Evolutionary conservation across 2,888 invertebrate species (phyloP), one percentile per base, ranked within the genome.

Genomic region (Drosophila kuntzei): DNA sequence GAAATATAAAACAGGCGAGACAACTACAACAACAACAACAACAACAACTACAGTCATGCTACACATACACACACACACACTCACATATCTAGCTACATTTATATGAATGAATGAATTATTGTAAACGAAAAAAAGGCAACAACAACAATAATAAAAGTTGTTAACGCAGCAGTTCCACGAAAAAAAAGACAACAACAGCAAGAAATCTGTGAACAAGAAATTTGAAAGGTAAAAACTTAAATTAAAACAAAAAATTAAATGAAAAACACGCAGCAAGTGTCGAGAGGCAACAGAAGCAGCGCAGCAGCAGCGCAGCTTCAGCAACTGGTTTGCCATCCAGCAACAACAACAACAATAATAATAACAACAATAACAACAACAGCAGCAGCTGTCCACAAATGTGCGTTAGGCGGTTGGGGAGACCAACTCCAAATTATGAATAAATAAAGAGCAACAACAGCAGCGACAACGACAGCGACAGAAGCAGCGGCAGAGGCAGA

Each of bases 151-250:
- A 25, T 3, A 82, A 82, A 85, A 75, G 69, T 79, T 89, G 86
- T 89, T 89, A 89, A 88, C 89, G 89, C 89, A 88, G 89, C 86
- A 83, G 60, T 87, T 87, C 89, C 89, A 87, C 76, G 89, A 89
- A 61, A 63, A 61, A 63, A 59, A 64, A 54, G 8, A 75, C 65
- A 71, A 61, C 70, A 74, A 67, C 70, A 77, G 60, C 76, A 76
- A 71, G 60, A 89, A 87, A 82, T 85, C 79, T 85, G 71, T 79
- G 83, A 89, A 89, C 89, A 89, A 68, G 86, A 88, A 87, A 80
- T 88, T 86, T 89, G 76, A 84, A 89, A 86, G 87, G 84, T 89
- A 85, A 86, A 88, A 86, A 86, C 70, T 74, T 76, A 86, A 83
- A 88, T 86, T 86, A 89, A 87, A 89, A 85, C 71, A 74, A 87